Percentiles rank a stretch among this genome's conserved stretches.
These are phyloP conservation scores for Blennius ocellaris DNA, from an alignment of 2,113 vertebrate genomes.

Conservation along the genomic window DNA sequence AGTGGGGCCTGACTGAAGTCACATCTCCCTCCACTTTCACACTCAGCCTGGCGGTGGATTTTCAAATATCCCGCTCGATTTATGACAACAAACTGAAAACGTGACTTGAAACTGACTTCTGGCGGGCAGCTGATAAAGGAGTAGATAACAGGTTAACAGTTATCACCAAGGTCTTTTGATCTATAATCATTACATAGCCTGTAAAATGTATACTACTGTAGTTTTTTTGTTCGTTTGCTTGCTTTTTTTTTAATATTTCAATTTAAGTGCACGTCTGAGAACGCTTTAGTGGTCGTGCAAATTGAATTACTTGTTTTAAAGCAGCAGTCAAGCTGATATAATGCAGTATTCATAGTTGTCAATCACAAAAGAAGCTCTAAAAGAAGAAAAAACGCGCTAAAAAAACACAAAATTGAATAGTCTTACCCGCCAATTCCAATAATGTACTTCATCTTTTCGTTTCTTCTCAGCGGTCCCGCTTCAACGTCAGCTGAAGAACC, in stretches of 20 bases:
- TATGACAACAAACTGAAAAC: constrained; percentile 53
- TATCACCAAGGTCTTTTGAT: not conserved
- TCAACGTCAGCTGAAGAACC: constrained; percentile 8
- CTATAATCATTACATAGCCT: too few species aligned
- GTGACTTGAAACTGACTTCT: constrained; percentile 10
- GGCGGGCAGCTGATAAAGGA: constrained; percentile 39
- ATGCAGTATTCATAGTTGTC: too few species aligned
- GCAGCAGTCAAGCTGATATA: too few species aligned
- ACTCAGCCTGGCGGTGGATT: constrained; percentile 59
- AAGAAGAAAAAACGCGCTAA: not conserved
- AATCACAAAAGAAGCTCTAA: too few species aligned
- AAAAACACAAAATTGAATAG: not conserved
- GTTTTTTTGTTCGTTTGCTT: too few species aligned
- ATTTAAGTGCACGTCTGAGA: too few species aligned
- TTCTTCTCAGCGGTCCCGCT: not conserved
- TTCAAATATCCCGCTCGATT: constrained; percentile 86
- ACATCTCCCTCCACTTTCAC: constrained; percentile 73
- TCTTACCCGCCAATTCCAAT: constrained; percentile 87
- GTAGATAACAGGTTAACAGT: not conserved
- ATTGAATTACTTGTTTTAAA: too few species aligned
- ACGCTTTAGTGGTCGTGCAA: too few species aligned
- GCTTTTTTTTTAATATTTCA: too few species aligned
- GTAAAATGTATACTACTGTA: too few species aligned
- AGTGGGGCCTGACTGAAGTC: not conserved
- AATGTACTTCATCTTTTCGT: constrained; percentile 81